Conservation (phyloP, 1,140 invertebrate species). For the Drosophila neocordata region DNA sequence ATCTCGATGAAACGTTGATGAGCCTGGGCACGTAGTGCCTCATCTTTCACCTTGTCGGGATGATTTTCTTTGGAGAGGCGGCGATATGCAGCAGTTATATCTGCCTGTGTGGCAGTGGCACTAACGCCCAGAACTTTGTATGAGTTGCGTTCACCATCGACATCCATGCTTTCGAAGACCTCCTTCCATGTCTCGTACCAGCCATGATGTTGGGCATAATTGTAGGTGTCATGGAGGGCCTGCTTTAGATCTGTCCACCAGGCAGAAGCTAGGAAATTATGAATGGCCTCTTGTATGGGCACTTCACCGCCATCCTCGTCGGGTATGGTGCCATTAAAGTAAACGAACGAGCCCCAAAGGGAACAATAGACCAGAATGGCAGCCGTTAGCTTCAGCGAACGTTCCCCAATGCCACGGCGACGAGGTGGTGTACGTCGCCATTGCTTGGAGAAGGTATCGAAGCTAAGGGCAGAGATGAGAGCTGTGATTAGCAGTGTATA, state of each 20-base stretch:
- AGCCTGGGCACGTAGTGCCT: conserved; percentile 85
- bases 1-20: conserved; percentile 96
- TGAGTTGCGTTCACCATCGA: conserved; percentile 94
- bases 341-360: conserved; percentile 91
- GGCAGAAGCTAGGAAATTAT: conserved; percentile 95
- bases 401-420: conserved; percentile 77
- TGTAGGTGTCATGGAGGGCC: conserved; percentile 89
- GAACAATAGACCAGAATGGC: conserved; percentile 88
- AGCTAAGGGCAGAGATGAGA: conserved; percentile 86
- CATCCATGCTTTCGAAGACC: conserved; percentile 93
- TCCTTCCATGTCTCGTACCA: conserved; percentile 94
- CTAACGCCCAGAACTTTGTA: conserved; percentile 92
- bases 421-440: conserved; percentile 88
- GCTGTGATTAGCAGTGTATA: conserved; percentile 88
- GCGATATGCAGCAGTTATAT: conserved; percentile 92
- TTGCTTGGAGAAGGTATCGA: conserved; percentile 89
- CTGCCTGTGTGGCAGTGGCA: conserved; percentile 90
- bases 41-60: conserved; percentile 94
- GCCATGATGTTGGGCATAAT: conserved; percentile 90
- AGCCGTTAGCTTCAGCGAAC: conserved; percentile 84
- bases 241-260: conserved; percentile 90
- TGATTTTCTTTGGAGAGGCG: conserved; percentile 93
- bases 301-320: conserved; percentile 94
- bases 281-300: conserved; percentile 92
- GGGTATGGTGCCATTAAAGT: conserved; percentile 94